Evolutionary conservation across 2,888 invertebrate species (phyloP), one percentile per base, ranked within the genome.

Genomic region (Macroteleia sp.): DNA sequence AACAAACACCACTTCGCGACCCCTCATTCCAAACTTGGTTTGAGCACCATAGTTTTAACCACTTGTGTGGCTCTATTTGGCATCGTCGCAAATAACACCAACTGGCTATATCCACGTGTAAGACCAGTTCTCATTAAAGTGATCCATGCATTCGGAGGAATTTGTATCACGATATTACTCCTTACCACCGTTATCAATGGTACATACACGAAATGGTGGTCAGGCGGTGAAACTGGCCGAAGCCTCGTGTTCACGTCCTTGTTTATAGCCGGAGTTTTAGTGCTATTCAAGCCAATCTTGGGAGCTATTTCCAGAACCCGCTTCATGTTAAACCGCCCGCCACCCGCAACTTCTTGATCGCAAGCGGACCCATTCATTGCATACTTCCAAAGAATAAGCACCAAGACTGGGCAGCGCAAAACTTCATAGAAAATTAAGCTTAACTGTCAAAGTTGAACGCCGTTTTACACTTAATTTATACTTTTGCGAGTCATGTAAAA

Each of bases 91-190:
- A 87, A 89, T 64, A 89, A 90, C 66, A 84, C 88, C 10, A 84
- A 82, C 4, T 89, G 88, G 89, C 34, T 90, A 9, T 89, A 89
- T 54, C 90, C 89, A 0, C 76, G 62, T 0, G 74, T 90, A 1
- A 82, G 88, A 25, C 90, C 91, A 0, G 80, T 90, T 0, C 61
- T 88, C 0, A 30, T 90, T 12, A 91, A 91, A 66, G 85, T 90
- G 19, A 25, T 82, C 5, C 91, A 91, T 62, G 87, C 86, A 0
- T 85, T 84, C 19, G 83, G 83, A 1, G 91, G 91, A 0, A 90
- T 90, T 12, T 36, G 66, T 2, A 67, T 85, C 4, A 82, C 82
- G 28, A 85, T 90, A 20, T 76, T 91, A 1, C 62, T 91, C 0
- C 25, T 90, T 1, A 88, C 89, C 0, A 80, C 88, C 0, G 44